Evolutionary conservation across 1,140 invertebrate species (phyloP), one percentile per base, ranked within the genome.

Genomic region (Caenorhabditis inopinata): DNA sequence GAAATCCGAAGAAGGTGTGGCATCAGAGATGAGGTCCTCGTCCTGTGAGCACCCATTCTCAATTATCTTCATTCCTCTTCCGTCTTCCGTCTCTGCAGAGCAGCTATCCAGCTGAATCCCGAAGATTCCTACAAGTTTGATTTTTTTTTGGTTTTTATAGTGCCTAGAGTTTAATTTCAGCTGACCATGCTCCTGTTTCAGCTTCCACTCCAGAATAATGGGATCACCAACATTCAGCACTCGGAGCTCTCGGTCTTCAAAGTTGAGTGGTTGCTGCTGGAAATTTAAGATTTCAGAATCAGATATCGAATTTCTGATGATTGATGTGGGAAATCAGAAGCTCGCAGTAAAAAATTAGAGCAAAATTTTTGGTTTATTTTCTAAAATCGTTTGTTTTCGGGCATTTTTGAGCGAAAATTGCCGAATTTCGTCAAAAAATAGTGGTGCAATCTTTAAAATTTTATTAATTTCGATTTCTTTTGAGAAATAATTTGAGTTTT

Each of bases 41-140:
- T 68, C 58, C n/a, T 38, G 12, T 12, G 58, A 68, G 27, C 58
- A 68, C 23, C 58, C 58, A 21, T 68, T 68, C 12, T 68, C 58
- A 4, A 68, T n/a, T 9, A 68, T 68, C 21, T 68, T 68, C 58
- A 68, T 38, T 18, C 58, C 58, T 68, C 38, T 68, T 68, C 58
- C 58, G 32, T 68, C 32, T 42, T 38, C 58, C 9, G 58, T 38
- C 27, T 68, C 58, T 5, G 58, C 58, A 7, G 58, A 68, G 25
- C 58, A 68, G 6, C 58, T 4, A 5, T 68, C 58, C 5, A 68
- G 32, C 11, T 21, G 32, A 14, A 68, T 68, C 0, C 58, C 58
- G n/a, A 68, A 68, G 11, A 68, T 68, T 11, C 58, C 58, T 68
- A n/a, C n/a, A n/a, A n/a, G n/a, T n/a, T n/a, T n/a, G 14, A 42